Conservation (phyloP, 2,113 vertebrate genomes). For the Neotragus pygmaeus region DNA sequence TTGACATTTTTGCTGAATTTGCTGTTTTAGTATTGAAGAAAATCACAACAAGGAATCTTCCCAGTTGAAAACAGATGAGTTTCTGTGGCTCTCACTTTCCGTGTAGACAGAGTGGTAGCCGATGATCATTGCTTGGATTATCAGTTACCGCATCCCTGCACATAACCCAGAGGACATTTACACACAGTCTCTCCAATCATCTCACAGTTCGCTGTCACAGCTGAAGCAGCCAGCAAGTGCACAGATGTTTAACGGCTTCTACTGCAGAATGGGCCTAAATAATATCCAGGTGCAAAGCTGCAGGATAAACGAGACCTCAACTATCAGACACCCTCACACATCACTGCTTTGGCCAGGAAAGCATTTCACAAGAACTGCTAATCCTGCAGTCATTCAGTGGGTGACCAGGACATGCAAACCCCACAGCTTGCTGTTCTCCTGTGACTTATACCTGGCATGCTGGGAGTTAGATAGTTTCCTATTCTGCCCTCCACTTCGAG, state of each 20-base stretch:
- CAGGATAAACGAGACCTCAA: slow-evolving; percentile 45
- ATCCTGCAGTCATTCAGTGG: not conserved
- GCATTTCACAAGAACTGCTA: slow-evolving; percentile 40
- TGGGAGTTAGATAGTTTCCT: not conserved
- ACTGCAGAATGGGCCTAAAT: slow-evolving; percentile 54
- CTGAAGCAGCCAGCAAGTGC: not conserved
- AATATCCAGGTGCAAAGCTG: slow-evolving; percentile 48
- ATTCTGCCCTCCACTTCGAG: not conserved
- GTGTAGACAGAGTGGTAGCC: not conserved
- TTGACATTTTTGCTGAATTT: not conserved
- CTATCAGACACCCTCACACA: slow-evolving; percentile 37
- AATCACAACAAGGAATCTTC: not conserved
- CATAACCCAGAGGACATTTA: not conserved
- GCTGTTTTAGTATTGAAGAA: slow-evolving; percentile 1
- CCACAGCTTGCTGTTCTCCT: not conserved
- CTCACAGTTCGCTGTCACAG: slow-evolving; percentile 33
- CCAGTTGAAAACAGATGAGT: not conserved
- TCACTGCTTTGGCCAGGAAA: slow-evolving; percentile 55
- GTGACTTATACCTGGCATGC: not conserved
- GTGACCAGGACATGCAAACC: not conserved
- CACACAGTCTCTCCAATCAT: not conserved
- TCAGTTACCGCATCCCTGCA: not conserved
- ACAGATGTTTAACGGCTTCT: slow-evolving; percentile 62
- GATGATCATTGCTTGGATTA: not conserved
- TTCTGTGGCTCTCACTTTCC: slow-evolving; percentile 17